Evolutionary conservation across 1,140 invertebrate species (phyloP).

Genomic region (Eciton burchellii): DNA sequence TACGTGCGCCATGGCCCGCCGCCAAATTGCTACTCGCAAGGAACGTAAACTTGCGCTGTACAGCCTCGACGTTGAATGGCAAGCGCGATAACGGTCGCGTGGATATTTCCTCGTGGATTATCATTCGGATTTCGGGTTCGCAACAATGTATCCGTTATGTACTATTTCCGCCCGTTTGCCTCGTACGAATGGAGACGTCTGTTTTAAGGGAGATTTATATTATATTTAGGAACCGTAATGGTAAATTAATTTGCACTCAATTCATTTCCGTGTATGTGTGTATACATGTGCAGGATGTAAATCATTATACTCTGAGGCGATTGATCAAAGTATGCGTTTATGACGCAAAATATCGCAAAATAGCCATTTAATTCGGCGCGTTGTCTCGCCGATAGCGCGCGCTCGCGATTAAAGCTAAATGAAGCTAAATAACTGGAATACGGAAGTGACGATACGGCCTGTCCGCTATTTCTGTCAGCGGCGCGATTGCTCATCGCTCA

Average conservation of each 20-base stretch:
- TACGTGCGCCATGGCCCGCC: not conserved
- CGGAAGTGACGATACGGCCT: not conserved
- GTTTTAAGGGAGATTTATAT: no score
- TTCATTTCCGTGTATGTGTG: not conserved
- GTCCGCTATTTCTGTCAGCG: not conserved
- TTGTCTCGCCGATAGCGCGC: no score
- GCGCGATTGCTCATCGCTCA: not conserved
- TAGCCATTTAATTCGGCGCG: no score
- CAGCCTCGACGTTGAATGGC: not conserved
- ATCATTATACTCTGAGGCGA: not conserved
- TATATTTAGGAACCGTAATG: no score
- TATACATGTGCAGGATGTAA: no score
- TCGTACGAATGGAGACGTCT: no score
- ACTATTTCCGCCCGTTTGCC: not conserved
- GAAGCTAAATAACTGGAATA: not conserved
- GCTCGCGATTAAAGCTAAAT: not conserved
- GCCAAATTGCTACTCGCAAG: conserved; percentile 37
- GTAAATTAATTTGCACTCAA: no score
- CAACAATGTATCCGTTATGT: not conserved
- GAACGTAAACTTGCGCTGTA: conserved; percentile 38
- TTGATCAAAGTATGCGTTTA: no score
- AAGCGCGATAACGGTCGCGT: not conserved
- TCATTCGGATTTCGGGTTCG: not conserved
- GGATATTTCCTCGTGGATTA: not conserved
- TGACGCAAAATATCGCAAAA: no score